These are phyloP conservation scores for Gulo gulo DNA, from an alignment of 2,113 vertebrate genomes.

Conservation along the genomic window DNA sequence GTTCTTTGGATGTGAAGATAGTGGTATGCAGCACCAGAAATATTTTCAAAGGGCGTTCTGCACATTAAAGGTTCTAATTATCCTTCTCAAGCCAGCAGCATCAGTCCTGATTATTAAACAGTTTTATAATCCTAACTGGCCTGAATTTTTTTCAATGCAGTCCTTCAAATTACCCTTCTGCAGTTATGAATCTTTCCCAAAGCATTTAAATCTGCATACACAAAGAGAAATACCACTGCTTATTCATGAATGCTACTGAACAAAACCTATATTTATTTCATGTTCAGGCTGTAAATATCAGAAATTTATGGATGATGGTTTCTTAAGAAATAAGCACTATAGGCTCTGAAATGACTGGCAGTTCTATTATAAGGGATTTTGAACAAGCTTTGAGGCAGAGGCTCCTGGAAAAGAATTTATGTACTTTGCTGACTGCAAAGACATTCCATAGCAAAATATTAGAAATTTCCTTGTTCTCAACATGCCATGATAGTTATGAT, in stretches of 20 bases:
- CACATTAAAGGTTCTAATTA: conserved; percentile 62
- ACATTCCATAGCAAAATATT: conserved; percentile 20
- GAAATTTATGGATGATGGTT: conserved; percentile 56
- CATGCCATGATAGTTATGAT: not conserved
- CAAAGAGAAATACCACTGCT: conserved; percentile 60
- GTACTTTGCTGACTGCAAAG: conserved; percentile 51
- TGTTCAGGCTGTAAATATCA: conserved; percentile 71
- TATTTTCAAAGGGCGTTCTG: conserved; percentile 33
- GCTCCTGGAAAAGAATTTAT: conserved; percentile 54
- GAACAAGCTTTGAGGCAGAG: conserved; percentile 49
- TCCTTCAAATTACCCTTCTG: conserved; percentile 48
- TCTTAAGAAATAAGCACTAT: conserved; percentile 60
- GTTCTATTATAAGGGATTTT: conserved; percentile 64
- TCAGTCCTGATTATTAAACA: conserved; percentile 61
- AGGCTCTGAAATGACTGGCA: conserved; percentile 58
- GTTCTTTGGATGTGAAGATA: not conserved
- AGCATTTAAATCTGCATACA: conserved; percentile 57
- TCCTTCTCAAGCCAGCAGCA: conserved; percentile 9
- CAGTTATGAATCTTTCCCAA: conserved; percentile 51
- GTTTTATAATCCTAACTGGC: conserved; percentile 62
- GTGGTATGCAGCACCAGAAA: conserved; percentile 27
- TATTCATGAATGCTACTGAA: conserved; percentile 62
- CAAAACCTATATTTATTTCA: conserved; percentile 73
- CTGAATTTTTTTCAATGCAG: conserved; percentile 50
- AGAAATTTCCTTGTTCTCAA: conserved; percentile 1